Evolutionary conservation across 2,113 vertebrate genomes (phyloP).

Genomic region (Ginglymostoma cirratum): DNA sequence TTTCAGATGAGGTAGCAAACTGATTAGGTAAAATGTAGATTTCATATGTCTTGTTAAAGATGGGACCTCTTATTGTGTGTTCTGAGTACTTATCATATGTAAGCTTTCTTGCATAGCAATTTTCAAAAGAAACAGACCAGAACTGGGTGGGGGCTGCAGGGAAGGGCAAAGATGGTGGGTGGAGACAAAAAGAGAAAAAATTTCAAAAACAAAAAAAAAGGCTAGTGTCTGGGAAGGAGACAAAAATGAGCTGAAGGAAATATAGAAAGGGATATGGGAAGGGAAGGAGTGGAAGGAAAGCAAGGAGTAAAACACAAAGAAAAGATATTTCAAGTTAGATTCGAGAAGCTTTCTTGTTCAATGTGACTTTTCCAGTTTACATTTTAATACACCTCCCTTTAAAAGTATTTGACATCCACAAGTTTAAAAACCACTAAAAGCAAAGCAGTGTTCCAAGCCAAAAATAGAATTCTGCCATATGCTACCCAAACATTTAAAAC

Average conservation of each 20-base stretch:
- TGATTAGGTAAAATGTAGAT: not conserved
- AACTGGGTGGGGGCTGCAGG: not conserved
- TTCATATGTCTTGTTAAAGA: not conserved
- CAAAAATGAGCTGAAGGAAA: not conserved
- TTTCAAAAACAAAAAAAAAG: not conserved
- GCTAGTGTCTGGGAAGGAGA: not conserved
- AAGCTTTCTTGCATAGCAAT: constrained; percentile 41
- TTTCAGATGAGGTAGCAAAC: constrained; percentile 42
- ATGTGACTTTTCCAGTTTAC: not conserved
- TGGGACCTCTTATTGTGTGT: not conserved
- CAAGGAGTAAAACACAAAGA: not conserved
- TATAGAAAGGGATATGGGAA: not conserved
- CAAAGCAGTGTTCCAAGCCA: not conserved
- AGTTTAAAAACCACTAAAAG: not conserved
- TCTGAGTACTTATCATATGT: not conserved
- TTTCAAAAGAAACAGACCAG: constrained; percentile 38
- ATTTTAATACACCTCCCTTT: not conserved
- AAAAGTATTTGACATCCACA: not conserved
- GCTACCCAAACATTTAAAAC: not conserved
- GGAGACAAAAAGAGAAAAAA: not conserved
- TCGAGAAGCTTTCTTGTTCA: not conserved
- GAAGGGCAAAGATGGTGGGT: not conserved
- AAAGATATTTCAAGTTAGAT: not conserved
- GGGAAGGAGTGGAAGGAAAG: not conserved
- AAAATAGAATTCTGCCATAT: not conserved